Evolutionary conservation across 2,113 vertebrate genomes (phyloP), one percentile per base, ranked within the genome.

Genomic region (Tricholaema leucomelas): DNA sequence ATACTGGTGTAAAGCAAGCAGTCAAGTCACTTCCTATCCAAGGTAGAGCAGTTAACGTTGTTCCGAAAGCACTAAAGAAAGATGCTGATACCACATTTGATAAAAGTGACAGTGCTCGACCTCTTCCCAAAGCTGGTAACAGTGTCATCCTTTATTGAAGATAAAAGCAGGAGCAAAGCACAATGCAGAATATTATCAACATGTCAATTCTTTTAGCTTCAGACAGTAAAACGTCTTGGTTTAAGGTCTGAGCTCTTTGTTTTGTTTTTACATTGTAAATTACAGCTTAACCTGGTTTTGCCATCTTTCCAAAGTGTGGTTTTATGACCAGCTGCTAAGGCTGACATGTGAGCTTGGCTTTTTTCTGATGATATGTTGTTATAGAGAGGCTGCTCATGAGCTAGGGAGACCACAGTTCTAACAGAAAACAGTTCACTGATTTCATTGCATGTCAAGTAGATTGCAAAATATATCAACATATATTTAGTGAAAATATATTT

Each of bases 71-170:
- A 73, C 77, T 59, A 40, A 73, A 88, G 73, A 78, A 87, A 92
- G 92, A 74, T 61, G 60, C 48, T 83, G 91, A 91, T 89, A 91
- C 60, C 27, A 80, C n/a, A 56, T 58, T 77, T 87, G 92, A 95
- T 89, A 89, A 80, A 89, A 94, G 30, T 87, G 75, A 82, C 93
- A 81, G 86, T 28, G 56, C 79, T 91, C 17, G 21, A 94, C 87
- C 92, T 85, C 89, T 65, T 89, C 72, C 60, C 82, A 78, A 96
- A 95, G 71, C 91, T 95, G 85, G 91, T 91, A 89, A 77, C 56
- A 24, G 52, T 92, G 87, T 80, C 92, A 89, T 74, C 46, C 60
- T 82, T 93, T 96, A 85, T 1, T 78, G 75, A 92, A 96, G 91
- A 92, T 91, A 95, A 94, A 82, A 56, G 75, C 5, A 0, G 42